These are phyloP conservation scores for Ancistrus triradiatus DNA, from an alignment of 2,113 vertebrate genomes.

Conservation along the genomic window DNA sequence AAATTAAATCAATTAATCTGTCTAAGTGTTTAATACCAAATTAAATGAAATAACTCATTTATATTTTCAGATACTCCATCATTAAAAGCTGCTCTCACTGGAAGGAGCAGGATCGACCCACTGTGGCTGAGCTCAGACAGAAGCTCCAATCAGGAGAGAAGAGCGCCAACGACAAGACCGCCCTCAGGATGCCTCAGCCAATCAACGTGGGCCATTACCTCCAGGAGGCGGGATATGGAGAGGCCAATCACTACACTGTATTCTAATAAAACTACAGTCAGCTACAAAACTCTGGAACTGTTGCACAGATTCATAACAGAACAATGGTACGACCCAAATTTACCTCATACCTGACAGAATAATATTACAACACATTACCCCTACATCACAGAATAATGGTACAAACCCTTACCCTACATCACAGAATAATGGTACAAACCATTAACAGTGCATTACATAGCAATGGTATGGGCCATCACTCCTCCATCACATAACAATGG, in stretches of 20 bases:
- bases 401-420: too few species aligned
- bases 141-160: slow-evolving; percentile 69
- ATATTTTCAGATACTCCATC: slow-evolving; percentile 70
- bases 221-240: slow-evolving; percentile 67
- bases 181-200: slow-evolving; percentile 73
- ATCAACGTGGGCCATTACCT: slow-evolving; percentile 66
- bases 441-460: background rate
- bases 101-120: slow-evolving; percentile 70
- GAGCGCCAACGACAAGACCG: slow-evolving; percentile 70
- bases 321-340: too few species aligned
- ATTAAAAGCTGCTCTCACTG: slow-evolving; percentile 88
- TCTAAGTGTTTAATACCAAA: background rate
- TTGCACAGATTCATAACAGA: background rate
- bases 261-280: slow-evolving; percentile 51
- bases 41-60: background rate
- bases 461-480: too few species aligned
- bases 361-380: too few species aligned
- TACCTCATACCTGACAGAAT: too few species aligned
- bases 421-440: too few species aligned
- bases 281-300: background rate
- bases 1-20: background rate
- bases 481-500: too few species aligned
- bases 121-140: slow-evolving; percentile 63
- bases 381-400: too few species aligned
- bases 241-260: slow-evolving; percentile 66